Evolutionary conservation across 2,113 vertebrate genomes (phyloP), one percentile per base, ranked within the genome.

Genomic region (Agelaius phoeniceus): DNA sequence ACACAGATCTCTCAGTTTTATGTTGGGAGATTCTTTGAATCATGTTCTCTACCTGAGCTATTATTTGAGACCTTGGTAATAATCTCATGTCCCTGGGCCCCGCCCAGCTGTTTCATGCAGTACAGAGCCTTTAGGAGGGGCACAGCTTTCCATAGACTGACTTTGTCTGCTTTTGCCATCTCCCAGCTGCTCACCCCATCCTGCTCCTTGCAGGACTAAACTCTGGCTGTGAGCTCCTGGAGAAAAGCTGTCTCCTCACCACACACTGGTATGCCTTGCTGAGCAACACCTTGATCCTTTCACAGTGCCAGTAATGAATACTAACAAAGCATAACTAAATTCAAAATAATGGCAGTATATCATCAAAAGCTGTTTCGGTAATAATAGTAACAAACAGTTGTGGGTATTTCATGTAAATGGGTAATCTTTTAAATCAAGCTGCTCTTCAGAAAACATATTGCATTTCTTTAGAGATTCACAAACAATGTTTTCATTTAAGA

Each of bases 321-420:
- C 39, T 86, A 96, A 87, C 49, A 88, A 91, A 87, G 73, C 69
- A 51, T 39, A 80, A 69, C 51, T 86, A 83, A 94, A 83, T 69
- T 86, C 13, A 78, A 84, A 89, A 92, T 81, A 93, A 87, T 84
- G 87, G 78, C 65, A 76, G 24, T 30, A 14, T 30, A 87, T 75
- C 12, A 39, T 89, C 80, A 89, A 89, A 94, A 82, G 35, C 59
- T 84, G 52, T 61, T 82, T 68, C 65, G 52, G 33, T 61, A 84
- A 71, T 48, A 89, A 65, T 4, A 79, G 62, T 22, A 58, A 44
- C 68, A 81, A 93, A 76, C 27, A 68, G 35, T 48, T 26, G 57
- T 87, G 31, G 37, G 22, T 65, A 76, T 91, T 88, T 87, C 27
- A 52, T 59, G 28, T 37, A 91, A 78, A 94, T 9, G 41, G 57